These are phyloP conservation scores for Manacus vitellinus DNA, from an alignment of 2,113 vertebrate species.

Conservation along the genomic window DNA sequence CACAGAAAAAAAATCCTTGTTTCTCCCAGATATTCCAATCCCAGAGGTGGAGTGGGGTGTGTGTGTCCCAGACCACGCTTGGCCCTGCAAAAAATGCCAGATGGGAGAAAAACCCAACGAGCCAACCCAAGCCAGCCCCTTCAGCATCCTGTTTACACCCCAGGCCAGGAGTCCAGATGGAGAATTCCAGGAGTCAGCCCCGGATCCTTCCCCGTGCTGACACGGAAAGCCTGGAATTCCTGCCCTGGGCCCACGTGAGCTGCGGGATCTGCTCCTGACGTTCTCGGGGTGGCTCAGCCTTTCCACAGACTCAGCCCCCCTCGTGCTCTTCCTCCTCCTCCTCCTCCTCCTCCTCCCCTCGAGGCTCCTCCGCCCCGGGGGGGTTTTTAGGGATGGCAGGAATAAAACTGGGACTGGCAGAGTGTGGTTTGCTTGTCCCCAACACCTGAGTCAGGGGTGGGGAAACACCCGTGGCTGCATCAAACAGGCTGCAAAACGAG, in stretches of 20 bases:
- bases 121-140: not conserved
- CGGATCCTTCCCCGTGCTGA: not conserved
- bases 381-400: not conserved
- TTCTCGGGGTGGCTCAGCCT: not conserved
- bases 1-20: not conserved
- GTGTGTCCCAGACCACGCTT: not conserved
- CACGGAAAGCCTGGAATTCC: not conserved
- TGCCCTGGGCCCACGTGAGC: not conserved
- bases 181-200: not conserved
- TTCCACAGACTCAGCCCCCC: not conserved
- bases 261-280: not conserved
- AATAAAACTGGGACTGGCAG: fast-evolving
- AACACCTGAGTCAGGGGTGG: not conserved
- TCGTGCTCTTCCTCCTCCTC: not conserved
- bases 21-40: not conserved
- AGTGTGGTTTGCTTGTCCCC: fast-evolving
- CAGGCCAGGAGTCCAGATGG: not conserved
- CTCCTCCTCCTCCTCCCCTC: not conserved
- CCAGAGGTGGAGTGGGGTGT: not conserved
- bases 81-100: not conserved
- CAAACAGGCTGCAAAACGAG: not conserved
- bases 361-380: fast-evolving
- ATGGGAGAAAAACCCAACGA: not conserved
- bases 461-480: not conserved
- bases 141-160: not conserved